phyloP scores from a whole-genome alignment of 2,888 invertebrate species.

The Heliconius charithonia region DNA sequence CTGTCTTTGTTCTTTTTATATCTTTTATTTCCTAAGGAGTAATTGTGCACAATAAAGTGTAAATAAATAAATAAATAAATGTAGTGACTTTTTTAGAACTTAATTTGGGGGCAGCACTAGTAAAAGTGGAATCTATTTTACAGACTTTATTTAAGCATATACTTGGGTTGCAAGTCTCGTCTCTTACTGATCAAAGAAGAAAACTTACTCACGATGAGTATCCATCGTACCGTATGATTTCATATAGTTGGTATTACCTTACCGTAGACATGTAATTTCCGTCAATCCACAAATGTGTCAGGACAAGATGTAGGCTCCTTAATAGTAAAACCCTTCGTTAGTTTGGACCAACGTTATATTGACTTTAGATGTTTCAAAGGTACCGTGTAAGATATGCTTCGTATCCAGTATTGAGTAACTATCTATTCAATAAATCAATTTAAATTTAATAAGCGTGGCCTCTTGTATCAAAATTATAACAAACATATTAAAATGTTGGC shows the following conservation, averaged over 20 bases:
- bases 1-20: no score
- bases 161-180: no score
- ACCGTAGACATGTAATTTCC: constrained; percentile 7
- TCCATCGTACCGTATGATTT: constrained; percentile 16
- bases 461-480: no score
- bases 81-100: no score
- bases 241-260: not conserved
- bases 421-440: no score
- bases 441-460: no score
- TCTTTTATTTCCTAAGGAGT: no score
- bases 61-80: no score
- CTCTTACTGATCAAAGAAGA: constrained; percentile 6
- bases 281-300: constrained; percentile 10
- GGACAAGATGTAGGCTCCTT: not conserved
- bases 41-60: no score
- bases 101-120: no score
- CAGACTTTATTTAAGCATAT: no score
- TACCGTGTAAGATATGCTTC: not conserved
- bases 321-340: not conserved
- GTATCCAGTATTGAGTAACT: not conserved
- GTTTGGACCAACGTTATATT: not conserved
- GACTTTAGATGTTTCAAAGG: not conserved
- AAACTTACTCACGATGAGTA: not conserved
- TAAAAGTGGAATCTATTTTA: no score
- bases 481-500: not conserved